Evolutionary conservation across 92 coral and sea anemone species (phyloP), one percentile per base, ranked within the genome.

Genomic region (Scolanthus callimorphus): DNA sequence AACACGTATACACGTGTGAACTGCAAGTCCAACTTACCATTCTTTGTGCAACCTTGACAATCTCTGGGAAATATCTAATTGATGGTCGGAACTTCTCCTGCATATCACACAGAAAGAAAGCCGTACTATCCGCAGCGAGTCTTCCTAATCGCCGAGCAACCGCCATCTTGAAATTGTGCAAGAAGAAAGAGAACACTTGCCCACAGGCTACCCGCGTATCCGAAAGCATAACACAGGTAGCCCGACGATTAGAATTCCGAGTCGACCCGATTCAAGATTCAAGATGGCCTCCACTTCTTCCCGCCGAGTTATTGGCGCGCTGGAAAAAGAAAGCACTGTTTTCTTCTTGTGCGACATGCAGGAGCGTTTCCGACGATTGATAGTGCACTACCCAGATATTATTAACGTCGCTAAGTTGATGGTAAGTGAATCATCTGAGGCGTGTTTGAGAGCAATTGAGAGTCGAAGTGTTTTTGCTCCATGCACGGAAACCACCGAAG

Each of bases 1-100:
- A n/a, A n/a, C n/a, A n/a, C n/a, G n/a, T n/a, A n/a, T n/a, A n/a
- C n/a, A n/a, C n/a, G n/a, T n/a, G n/a, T n/a, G n/a, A n/a, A n/a
- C n/a, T 34, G 41, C 41, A 34, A 34, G 15, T 6, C 41, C 41
- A 34, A 34, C 97, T 79, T 48, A 92, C 98, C 98, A 92, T 83
- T 82, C 98, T 78, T 55, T 92, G 95, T 9, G 98, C 96, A 47
- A 88, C 98, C 73, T 78, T 80, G 58, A 92, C 83, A 17, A 92
- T 80, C 80, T 92, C 98, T 13, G 98, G 96, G 69, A 88, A 92
- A 57, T 88, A 92, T 51, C 90, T 71, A 52, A 88, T 88, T 8
- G 96, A 77, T 30, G 98, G 86, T 9, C 98, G 92, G 51, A 92
- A 92, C 50, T 88, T 92, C 63, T 92, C 98, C 69, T 92, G 98